A percentile compares a stretch with the other conserved stretches of the same genome.
Conservation (phyloP, 2,113 vertebrate genomes). For the Edolisoma coerulescens region DNA sequence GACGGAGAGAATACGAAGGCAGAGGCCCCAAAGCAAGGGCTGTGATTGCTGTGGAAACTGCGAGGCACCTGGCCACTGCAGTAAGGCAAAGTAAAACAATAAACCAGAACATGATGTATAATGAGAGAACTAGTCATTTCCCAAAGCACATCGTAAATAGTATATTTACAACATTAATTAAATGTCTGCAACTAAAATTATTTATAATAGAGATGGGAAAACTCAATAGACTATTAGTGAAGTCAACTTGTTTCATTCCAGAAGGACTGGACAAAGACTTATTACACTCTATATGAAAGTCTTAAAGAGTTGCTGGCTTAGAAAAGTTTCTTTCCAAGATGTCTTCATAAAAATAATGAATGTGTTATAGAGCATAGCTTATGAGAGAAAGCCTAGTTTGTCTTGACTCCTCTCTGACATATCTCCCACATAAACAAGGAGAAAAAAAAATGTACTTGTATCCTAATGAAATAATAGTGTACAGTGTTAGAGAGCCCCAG, state of each 20-base stretch:
- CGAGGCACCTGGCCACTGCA: neutral
- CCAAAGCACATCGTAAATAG: conserved; percentile 30
- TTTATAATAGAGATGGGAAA: conserved; percentile 43
- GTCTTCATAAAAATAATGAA: neutral
- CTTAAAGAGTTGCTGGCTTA: neutral
- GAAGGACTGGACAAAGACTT: conserved; percentile 11
- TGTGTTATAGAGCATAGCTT: neutral
- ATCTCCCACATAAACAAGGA: neutral
- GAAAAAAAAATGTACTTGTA: neutral
- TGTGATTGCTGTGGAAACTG: neutral
- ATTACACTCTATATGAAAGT: neutral
- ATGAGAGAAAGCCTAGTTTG: neutral
- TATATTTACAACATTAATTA: conserved; percentile 60
- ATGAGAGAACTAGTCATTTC: neutral
- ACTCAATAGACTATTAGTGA: conserved; percentile 53
- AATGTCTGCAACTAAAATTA: conserved; percentile 55
- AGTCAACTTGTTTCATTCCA: conserved; percentile 36
- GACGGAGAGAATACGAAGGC: neutral
- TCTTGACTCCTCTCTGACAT: neutral
- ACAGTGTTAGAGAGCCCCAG: neutral
- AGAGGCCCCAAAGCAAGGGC: neutral
- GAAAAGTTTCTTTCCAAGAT: conserved; percentile 27
- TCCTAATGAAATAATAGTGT: neutral
- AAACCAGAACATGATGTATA: neutral
- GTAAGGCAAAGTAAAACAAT: neutral